Evolutionary conservation across 2,888 invertebrate genomes (phyloP), one percentile per base, ranked within the genome.

Genomic region (Conus canariensis): DNA sequence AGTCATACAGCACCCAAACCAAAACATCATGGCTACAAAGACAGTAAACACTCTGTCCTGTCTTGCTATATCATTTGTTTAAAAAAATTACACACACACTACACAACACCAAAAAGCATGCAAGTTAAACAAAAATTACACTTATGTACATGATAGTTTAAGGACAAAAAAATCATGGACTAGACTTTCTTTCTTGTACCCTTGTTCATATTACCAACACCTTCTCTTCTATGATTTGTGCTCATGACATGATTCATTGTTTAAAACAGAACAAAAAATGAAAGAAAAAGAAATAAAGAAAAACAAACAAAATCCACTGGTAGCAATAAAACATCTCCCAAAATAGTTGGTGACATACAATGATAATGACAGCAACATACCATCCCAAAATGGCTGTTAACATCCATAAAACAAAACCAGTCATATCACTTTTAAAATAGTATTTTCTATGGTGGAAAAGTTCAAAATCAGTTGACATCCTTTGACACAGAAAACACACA

Each of bases 61-160:
- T 30, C 25, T 80, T 30, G 0, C 30, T 80, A 16, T 70, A 16
- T 22, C 45, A 45, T 70, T 30, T 45, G 5, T 10, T 5, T 80
- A 30, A 12, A 80, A 82, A 82, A 82, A 64, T 14, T 14, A 83
- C 25, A 83, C 56, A 56, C 58, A 83, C 82, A 83, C 56, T 58
- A 83, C 56, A 83, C 82, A 83, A 83, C 82, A 83, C 56, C 58
- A 83, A 83, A 58, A 56, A 83, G 82, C 82, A 83, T 83, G 82
- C 82, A 83, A 14, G 64, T 45, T 45, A 45, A 45, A 64, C 64
- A 83, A 83, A 58, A 25, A 83, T 5, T 58, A 19, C 58, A 83
- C 56, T 58, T 83, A 83, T 83, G 58, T 83, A 83, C 82, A 83
- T 19, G 19, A 16, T 22, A 9, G 8, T 58, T 22, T 22, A 70